Evolutionary conservation across 2,888 invertebrate species (phyloP), one percentile per base, ranked within the genome.

Genomic region (Patella pellucida): DNA sequence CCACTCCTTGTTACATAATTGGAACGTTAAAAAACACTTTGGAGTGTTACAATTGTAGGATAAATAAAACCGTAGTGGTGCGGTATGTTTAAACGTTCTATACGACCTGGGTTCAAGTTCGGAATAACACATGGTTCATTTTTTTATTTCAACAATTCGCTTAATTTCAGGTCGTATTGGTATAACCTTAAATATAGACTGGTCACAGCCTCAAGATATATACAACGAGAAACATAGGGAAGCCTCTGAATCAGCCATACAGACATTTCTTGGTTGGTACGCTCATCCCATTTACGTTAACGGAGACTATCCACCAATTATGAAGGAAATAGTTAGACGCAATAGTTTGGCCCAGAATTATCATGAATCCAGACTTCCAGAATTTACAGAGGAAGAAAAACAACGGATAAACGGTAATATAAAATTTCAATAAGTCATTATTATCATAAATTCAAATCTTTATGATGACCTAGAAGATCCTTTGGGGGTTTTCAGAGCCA

Each of bases 261-360:
- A 86, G 71, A 85, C 85, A 69, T 82, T 83, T 68, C 79, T 88
- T 1, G 89, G 89, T 23, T 87, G 87, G 87, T 89, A 85, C 73
- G 88, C 88, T 7, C 84, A 88, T 72, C 88, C 89, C 16, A 85
- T 89, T 12, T 83, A 79, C 72, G 86, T 86, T 9, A 82, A 86
- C 74, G 89, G 89, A 1, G 94, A 95, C 90, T 95, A 86, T 71
- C 85, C 85, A 5, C 77, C 82, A 4, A 81, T 85, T 3, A 86
- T 87, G 86, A 85, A 84, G 69, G 76, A 82, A 12, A 70, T 54
- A 15, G 80, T 87, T 5, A 82, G 52, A 11, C 74, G 68, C 23
- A 82, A 84, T 69, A 86, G 86, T 68, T 71, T 75, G 62, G 76
- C 74, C 16, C 83, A 87, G 72, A 83, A 82, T 15, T 76, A 79